Base-by-base conservation (phyloP, 1,140 invertebrate genomes). In the Scaptomyza montana region DNA sequence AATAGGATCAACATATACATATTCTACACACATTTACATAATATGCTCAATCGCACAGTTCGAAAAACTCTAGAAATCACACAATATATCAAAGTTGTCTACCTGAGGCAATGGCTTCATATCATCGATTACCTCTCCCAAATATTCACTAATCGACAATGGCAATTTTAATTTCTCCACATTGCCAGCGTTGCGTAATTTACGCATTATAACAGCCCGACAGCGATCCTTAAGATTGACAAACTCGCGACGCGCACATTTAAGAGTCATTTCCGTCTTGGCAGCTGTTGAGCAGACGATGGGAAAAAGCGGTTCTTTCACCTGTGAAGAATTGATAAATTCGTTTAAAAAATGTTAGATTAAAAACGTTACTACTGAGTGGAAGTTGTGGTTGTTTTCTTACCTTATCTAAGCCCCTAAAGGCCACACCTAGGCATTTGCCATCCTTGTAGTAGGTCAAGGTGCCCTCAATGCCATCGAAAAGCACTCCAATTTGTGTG, bases 401-500 rank as follows among this genome's bases (percentile, higher is more conserved):
- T n/a, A 94, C 90, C 80, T 93, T 92, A 67, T 94, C 90, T n/a
- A 94, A 71, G 25, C 93, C 93, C 16, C 92, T 89, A 71, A 94
- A 94, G 0, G 94, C 94, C 0, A 94, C 92, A 3, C 94, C 95
- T 30, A 96, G 92, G 89, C 93, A 94, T 63, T 93, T 92, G 36
- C 94, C 95, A 80, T 96, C 95, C 91, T 96, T 96, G 81, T 94
- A 96, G 90, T 94, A 96, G 2, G 94, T 94, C n/a, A 96, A 79
- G 0, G 95, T 96, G 33, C 95, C 95, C 46, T 93, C 92, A 39
- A 94, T 91, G 25, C 95, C 95, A 81, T 96, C 95, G 77, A 95
- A 96, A 6, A 96, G 92, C 2, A 94, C 77, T 2, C 95, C 95
- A 6, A 96, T 93, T 8, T 92, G 94, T 2, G 95, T 95, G 19